phyloP scores from a whole-genome alignment of 2,113 vertebrate genomes.

The Peromyscus leucopus region DNA sequence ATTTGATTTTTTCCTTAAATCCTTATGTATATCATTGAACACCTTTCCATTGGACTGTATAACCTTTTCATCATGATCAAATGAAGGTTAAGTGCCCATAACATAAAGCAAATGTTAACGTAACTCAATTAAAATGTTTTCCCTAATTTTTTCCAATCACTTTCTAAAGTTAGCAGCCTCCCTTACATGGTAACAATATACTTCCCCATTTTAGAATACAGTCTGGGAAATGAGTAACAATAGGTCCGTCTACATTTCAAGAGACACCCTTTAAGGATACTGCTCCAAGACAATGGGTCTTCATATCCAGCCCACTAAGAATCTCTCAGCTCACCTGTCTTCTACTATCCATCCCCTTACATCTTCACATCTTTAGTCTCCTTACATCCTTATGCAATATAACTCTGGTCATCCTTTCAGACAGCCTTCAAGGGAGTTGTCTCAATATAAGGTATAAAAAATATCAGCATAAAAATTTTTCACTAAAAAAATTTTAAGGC shows the following conservation, averaged over 20 bases:
- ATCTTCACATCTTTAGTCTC: not conserved
- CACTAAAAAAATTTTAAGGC: not conserved
- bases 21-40: not conserved
- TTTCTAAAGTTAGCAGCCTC: conserved; percentile 8
- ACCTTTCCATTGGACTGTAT: not conserved
- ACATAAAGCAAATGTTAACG: not conserved
- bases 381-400: not conserved
- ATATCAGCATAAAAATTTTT: not conserved
- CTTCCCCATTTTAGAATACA: conserved; percentile 6
- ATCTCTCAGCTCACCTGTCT: not conserved
- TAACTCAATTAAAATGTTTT: conserved; percentile 42
- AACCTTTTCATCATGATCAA: not conserved
- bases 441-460: conserved; percentile 25
- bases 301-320: not conserved
- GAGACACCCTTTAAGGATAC: not conserved
- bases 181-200: not conserved
- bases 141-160: not conserved
- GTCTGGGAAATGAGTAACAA: not conserved
- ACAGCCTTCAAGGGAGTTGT: not conserved
- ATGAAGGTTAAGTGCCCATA: not conserved
- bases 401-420: not conserved
- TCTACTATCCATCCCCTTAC: not conserved
- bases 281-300: not conserved
- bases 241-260: not conserved
- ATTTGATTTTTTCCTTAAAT: not conserved